These are phyloP conservation scores for Stegostoma tigrinum DNA, from an alignment of 2,113 vertebrate genomes.

Conservation along the genomic window DNA sequence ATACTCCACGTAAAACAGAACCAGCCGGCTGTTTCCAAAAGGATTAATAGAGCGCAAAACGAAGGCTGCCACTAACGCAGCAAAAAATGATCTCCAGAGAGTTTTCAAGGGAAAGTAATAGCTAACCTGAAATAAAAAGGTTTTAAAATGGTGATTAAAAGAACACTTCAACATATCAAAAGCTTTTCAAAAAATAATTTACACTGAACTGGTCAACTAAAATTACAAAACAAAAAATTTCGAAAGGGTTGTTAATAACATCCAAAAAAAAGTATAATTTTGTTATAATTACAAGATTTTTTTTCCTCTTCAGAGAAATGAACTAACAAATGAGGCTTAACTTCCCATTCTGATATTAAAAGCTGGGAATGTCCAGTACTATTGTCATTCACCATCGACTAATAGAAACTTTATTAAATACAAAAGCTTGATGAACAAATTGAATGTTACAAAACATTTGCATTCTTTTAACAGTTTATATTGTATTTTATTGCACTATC, in stretches of 20 bases:
- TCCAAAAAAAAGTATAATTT: too few relatives aligned
- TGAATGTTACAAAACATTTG: not conserved
- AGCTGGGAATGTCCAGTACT: not conserved
- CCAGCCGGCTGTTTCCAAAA: constrained; percentile 92
- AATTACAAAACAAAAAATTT: not conserved
- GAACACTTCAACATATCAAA: not conserved
- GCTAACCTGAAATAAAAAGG: constrained; percentile 70
- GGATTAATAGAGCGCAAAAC: constrained; percentile 96
- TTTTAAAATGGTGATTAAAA: constrained; percentile 18
- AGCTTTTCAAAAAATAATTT: not conserved
- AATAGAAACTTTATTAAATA: not conserved
- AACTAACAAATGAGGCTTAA: not conserved
- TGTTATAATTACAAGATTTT: not conserved
- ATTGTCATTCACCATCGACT: not conserved
- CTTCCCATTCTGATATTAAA: not conserved
- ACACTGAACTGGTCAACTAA: not conserved
- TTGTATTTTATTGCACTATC: not conserved
- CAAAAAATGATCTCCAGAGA: constrained; percentile 95
- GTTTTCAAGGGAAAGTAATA: constrained; percentile 98
- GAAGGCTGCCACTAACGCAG: constrained; percentile 93
- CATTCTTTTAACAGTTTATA: not conserved
- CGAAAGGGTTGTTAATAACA: not conserved
- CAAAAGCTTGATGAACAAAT: not conserved
- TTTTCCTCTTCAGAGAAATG: not conserved
- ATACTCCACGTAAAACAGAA: constrained; percentile 97